These are phyloP conservation scores for Hydropotes inermis DNA, from an alignment of 2,113 vertebrate species.

Conservation along the genomic window DNA sequence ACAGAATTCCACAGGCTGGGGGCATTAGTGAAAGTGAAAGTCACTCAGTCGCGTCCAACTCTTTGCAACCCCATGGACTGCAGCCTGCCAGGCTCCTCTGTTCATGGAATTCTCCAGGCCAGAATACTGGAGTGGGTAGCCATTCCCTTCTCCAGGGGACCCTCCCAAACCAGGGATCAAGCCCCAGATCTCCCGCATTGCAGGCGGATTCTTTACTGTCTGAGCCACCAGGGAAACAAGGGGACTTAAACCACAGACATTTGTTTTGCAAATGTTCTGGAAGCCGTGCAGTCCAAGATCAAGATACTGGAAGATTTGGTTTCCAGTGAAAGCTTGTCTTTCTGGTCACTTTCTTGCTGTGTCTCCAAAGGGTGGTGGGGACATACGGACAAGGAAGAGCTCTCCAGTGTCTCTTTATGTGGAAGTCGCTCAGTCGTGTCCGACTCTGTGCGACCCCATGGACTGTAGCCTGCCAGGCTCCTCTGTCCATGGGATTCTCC, in stretches of 20 bases:
- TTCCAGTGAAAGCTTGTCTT: not conserved
- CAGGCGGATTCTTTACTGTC: not conserved
- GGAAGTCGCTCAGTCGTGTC: not conserved
- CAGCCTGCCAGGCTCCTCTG: no score
- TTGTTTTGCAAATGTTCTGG: not conserved
- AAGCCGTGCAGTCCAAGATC: not conserved
- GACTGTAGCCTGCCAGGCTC: not conserved
- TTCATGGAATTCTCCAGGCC: not conserved
- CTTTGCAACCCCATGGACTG: not conserved
- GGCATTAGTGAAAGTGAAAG: not conserved
- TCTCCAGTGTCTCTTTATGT: not conserved
- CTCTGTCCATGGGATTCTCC: not conserved
- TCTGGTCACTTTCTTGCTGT: not conserved
- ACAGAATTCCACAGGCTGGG: not conserved
- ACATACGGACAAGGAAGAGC: not conserved
- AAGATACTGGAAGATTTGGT: not conserved
- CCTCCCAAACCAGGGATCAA: not conserved
- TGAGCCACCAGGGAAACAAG: not conserved
- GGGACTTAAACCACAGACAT: not conserved
- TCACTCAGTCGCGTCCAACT: rapidly evolving
- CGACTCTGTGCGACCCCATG: not conserved
- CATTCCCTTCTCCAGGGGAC: not conserved
- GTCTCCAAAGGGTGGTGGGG: not conserved
- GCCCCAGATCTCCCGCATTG: not conserved
- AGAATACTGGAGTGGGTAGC: not conserved